Percentiles rank a stretch among this genome's conserved stretches.
Conservation (phyloP, 2,888 invertebrate species). For the Cremastobaeus sp. region DNA sequence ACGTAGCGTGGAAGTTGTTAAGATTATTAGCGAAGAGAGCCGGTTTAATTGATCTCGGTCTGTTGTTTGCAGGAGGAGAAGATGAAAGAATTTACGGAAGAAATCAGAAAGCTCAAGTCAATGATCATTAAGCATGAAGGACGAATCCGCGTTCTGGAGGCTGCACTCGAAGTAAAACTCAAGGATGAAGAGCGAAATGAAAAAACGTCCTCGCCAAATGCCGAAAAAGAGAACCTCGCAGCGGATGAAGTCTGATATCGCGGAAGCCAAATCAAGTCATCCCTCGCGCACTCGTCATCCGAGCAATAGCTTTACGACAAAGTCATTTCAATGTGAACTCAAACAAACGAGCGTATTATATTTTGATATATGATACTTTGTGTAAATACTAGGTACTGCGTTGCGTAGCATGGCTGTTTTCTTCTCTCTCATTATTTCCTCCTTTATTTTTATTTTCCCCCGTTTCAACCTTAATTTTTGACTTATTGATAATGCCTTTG, state of each 20-base stretch:
- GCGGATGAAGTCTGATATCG: constrained; percentile 75
- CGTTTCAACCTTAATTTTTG: constrained; percentile 61
- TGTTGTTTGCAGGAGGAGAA: constrained; percentile 82
- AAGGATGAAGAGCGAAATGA: constrained; percentile 77
- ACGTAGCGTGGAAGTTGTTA: too few species aligned
- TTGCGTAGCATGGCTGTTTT: constrained; percentile 69
- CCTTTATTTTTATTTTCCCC: neutral
- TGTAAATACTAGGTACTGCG: constrained; percentile 77
- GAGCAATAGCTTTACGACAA: constrained; percentile 67
- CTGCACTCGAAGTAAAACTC: constrained; percentile 79
- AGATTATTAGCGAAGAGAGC: too few species aligned
- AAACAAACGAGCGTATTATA: constrained; percentile 73
- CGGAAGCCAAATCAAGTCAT: constrained; percentile 34
- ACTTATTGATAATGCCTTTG: constrained; percentile 72
- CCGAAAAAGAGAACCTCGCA: constrained; percentile 73
- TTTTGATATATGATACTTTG: constrained; percentile 77
- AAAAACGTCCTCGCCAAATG: constrained; percentile 70
- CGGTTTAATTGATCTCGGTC: too few species aligned
- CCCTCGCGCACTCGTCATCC: constrained; percentile 57
- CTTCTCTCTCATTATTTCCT: constrained; percentile 13
- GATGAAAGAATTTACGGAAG: constrained; percentile 90
- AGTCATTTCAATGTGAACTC: constrained; percentile 70
- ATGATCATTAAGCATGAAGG: constrained; percentile 96
- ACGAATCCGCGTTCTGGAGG: constrained; percentile 88
- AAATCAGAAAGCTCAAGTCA: constrained; percentile 94